Base-by-base conservation (phyloP, 1,140 invertebrate genomes). In the Ceratoteleas bidentatus region DNA sequence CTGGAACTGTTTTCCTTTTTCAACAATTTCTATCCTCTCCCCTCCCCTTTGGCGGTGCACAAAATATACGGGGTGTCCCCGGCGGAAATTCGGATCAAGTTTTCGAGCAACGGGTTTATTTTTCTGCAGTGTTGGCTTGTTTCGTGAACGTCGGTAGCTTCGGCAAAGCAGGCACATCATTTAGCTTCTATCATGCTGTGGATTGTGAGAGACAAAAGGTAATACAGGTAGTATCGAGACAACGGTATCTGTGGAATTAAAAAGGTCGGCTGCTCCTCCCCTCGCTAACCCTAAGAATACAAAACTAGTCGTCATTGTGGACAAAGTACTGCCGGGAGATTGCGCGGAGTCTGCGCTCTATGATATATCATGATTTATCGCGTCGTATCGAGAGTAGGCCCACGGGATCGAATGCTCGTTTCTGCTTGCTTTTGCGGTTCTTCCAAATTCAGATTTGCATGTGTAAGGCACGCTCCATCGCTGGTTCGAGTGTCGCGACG, bases 111-210 rank as follows among this genome's bases (percentile, higher is more conserved):
- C 45, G 64, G 70, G 69, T 64, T 74, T 74, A 69, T 53, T 14
- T 77, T 82, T 62, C 65, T 78, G 75, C 72, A 65, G 53, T 73
- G 66, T 81, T 81, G 78, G 70, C 70, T 24, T 24, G 24, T 24
- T 65, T 75, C 57, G 58, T 81, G 78, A 75, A 79, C 76, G 75
- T 83, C 66, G 34, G 72, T 84, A 80, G 76, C 81, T 77, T 84
- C 76, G 58, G 81, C 68, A 84, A 80, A 84, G 81, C 76, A 84
- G 81, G 81, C 81, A 84, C 81, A 80, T 84, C 57, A 80, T 84
- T 80, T 84, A 76, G 76, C 81, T 76, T 76, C 60, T 79, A 79
- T 79, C 33, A 74, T 77, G 75, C 75, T 83, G 81, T 69, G 81
- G 74, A 78, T 70, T 79, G 53, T 79, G 70, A 76, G 73, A 77